Evolutionary conservation across 2,888 invertebrate species (phyloP).

Genomic region (Microctonus aethiopoides): DNA sequence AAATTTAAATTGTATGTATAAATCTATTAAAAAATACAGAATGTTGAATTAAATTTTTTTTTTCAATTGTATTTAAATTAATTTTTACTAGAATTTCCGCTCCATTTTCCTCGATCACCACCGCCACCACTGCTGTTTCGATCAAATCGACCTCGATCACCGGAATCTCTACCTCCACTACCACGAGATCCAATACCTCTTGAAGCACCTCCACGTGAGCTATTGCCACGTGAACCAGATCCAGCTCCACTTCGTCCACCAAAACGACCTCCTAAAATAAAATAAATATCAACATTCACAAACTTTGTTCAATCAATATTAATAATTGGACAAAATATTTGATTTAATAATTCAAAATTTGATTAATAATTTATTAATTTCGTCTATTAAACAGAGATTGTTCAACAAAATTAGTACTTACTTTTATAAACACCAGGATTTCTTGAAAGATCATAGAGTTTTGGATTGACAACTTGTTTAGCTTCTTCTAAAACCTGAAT

Average conservation of each 20-base stretch:
- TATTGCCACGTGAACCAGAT: constrained; percentile 45
- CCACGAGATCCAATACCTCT: constrained; percentile 54
- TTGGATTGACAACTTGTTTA: constrained; percentile 93
- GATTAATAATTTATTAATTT: no score
- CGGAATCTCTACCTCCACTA: constrained; percentile 57
- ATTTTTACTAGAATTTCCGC: constrained; percentile 26
- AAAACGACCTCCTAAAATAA: constrained; percentile 56
- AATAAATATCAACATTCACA: background rate
- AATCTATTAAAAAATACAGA: no score
- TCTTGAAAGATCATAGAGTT: constrained; percentile 79
- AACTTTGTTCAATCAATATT: no score
- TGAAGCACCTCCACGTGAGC: constrained; percentile 50
- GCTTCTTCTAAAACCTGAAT: constrained; percentile 93
- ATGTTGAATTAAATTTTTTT: background rate
- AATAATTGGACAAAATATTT: no score
- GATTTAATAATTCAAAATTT: no score
- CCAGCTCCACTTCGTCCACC: constrained; percentile 55
- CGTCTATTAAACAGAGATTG: background rate
- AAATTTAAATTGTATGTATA: no score
- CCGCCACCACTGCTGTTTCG: constrained; percentile 44
- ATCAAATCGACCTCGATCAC: constrained; percentile 59
- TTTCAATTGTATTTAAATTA: background rate
- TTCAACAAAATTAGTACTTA: constrained; percentile 40
- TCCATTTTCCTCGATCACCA: constrained; percentile 45
- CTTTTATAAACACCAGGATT: constrained; percentile 62